Percentiles rank a stretch among this genome's conserved stretches.
phyloP scores from a whole-genome alignment of 2,113 vertebrate species.

The Forbesichthys papilliferus region DNA sequence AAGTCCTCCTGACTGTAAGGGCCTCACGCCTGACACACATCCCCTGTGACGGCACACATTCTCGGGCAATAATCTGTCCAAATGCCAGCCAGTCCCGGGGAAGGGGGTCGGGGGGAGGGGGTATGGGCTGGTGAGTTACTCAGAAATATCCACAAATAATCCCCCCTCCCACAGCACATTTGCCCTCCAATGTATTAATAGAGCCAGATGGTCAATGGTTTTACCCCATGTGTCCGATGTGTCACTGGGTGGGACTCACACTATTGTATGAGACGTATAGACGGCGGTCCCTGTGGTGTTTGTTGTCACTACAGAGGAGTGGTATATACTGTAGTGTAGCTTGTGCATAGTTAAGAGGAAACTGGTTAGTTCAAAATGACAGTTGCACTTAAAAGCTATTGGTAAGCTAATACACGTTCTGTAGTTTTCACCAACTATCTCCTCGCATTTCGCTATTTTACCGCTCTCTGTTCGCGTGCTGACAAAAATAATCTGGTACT shows the following conservation, averaged over 20 bases:
- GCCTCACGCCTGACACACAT: conserved; percentile 31
- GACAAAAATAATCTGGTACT: too few species aligned
- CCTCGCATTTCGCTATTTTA: too few species aligned
- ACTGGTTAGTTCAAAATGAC: too few species aligned
- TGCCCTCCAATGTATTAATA: conserved; percentile 34
- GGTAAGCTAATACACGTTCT: too few species aligned
- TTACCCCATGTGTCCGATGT: conserved; percentile 23
- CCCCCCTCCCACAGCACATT: neutral
- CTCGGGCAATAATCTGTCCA: conserved; percentile 44
- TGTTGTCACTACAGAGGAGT: conserved; percentile 27
- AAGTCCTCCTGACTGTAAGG: conserved; percentile 24
- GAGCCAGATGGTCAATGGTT: conserved; percentile 53
- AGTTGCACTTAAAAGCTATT: too few species aligned
- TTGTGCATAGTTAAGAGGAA: neutral
- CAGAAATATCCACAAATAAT: neutral
- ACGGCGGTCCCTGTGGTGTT: conserved; percentile 13
- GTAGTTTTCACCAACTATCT: too few species aligned
- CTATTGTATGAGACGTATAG: conserved; percentile 46
- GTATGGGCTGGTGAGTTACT: conserved; percentile 18
- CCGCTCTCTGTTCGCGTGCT: too few species aligned
- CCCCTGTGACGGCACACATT: conserved; percentile 30
- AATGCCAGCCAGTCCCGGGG: conserved; percentile 48
- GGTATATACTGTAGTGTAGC: neutral
- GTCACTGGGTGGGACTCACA: conserved; percentile 29
- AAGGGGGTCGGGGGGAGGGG: neutral